phyloP scores from a whole-genome alignment of 2,888 invertebrate genomes.

The Pimpla rufipes region DNA sequence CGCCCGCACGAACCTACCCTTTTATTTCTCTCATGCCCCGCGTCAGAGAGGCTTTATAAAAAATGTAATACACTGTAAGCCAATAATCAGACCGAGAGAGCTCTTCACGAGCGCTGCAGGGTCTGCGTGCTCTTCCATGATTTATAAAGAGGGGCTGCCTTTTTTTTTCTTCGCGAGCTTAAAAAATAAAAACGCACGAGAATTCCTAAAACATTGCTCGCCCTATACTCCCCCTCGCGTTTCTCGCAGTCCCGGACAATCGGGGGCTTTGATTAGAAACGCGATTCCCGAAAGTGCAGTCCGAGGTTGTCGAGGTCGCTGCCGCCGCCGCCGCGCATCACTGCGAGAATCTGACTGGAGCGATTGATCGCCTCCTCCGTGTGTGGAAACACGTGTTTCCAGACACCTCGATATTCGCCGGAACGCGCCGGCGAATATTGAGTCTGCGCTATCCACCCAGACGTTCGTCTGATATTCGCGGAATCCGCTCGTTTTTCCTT shows the following conservation, averaged over 20 bases:
- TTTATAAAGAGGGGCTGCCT: not conserved
- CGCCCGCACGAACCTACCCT: not conserved
- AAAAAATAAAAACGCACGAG: not conserved
- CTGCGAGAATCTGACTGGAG: constrained; percentile 1
- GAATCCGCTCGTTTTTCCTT: not conserved
- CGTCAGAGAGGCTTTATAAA: not conserved
- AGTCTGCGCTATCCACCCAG: too few species aligned
- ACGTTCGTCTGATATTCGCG: not conserved
- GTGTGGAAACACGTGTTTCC: constrained; percentile 34
- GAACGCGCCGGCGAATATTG: too few species aligned
- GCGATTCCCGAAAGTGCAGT: constrained; percentile 15
- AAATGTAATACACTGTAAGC: constrained; percentile 38
- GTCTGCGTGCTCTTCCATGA: not conserved
- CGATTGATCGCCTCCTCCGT: constrained; percentile 36
- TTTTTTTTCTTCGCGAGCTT: not conserved
- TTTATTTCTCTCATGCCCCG: not conserved
- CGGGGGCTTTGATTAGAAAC: constrained; percentile 38
- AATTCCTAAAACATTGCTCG: not conserved
- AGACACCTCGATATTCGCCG: constrained; percentile 11
- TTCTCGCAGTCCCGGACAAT: constrained; percentile 8
- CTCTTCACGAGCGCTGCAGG: constrained; percentile 51
- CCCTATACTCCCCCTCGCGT: not conserved
- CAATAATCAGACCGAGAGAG: constrained; percentile 53
- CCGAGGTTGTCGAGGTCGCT: not conserved
- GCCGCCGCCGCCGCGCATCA: not conserved